Evolutionary conservation across 2,797 vertebrate species (phyloP).

Genomic region (Ptychobarbus kaznakovi): DNA sequence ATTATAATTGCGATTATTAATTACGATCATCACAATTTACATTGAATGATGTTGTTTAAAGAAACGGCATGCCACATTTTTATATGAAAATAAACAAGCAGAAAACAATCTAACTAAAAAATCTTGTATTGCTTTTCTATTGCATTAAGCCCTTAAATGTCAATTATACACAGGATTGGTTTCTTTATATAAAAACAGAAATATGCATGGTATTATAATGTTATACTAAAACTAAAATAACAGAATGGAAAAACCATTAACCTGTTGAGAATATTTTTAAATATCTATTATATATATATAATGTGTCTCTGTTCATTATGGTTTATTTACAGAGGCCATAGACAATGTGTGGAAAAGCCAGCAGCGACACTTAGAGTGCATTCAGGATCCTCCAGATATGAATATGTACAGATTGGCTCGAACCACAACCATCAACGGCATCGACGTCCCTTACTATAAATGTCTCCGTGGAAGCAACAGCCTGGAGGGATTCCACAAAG

Average conservation of each 20-base stretch:
- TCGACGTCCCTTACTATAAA: slow-evolving; percentile 14
- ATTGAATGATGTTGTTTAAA: background rate
- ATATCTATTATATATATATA: too few relatives aligned
- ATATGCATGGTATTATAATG: too few relatives aligned
- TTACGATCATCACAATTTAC: background rate
- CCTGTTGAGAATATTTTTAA: too few relatives aligned
- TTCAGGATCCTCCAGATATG: slow-evolving; percentile 55
- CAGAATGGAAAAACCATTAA: too few relatives aligned
- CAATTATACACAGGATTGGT: too few relatives aligned
- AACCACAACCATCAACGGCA: background rate
- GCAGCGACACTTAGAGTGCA: slow-evolving; percentile 51
- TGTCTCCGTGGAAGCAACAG: slow-evolving; percentile 23
- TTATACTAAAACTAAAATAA: too few relatives aligned
- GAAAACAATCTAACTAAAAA: too few relatives aligned
- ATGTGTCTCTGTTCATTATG: background rate
- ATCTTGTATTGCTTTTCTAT: too few relatives aligned
- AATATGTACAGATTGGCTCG: slow-evolving; percentile 15
- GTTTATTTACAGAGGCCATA: slow-evolving; percentile 44
- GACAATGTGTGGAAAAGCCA: slow-evolving; percentile 49
- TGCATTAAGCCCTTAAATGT: too few relatives aligned
- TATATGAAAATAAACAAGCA: too few relatives aligned
- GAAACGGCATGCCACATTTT: too few relatives aligned
- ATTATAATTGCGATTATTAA: background rate
- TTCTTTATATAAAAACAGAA: too few relatives aligned
- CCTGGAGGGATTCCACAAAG: slow-evolving; percentile 19